Conservation (phyloP, 2,797 vertebrate genomes). For the Erethizon dorsatum region DNA sequence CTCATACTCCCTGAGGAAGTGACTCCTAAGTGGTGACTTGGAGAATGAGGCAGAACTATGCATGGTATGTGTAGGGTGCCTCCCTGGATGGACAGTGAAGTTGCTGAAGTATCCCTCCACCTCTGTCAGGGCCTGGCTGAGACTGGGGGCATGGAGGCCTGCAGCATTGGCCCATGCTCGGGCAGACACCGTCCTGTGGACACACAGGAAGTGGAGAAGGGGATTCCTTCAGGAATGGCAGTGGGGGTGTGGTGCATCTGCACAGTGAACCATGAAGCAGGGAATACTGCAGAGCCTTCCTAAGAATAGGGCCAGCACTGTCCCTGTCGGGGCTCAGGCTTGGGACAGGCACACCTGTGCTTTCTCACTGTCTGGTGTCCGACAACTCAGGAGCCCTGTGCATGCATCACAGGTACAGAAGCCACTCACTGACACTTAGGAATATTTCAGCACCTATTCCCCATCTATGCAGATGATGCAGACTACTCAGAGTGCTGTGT, state of each 20-base stretch:
- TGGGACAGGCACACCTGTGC: background rate
- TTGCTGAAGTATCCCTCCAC: background rate
- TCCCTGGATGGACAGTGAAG: accelerated
- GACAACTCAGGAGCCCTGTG: background rate
- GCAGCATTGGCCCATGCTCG: accelerated
- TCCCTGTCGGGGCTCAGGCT: background rate
- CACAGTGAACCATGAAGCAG: accelerated
- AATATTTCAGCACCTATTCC: conserved; percentile 6
- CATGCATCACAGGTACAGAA: background rate
- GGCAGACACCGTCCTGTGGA: background rate
- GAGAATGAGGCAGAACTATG: background rate
- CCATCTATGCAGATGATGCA: background rate
- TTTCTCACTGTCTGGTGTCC: background rate
- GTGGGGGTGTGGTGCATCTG: too few species aligned
- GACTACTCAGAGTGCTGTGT: background rate
- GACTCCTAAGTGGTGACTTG: background rate
- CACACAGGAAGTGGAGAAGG: accelerated
- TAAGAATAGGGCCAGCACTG: background rate
- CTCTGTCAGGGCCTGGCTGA: background rate
- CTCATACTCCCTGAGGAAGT: background rate
- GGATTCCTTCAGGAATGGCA: background rate
- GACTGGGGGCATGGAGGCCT: background rate
- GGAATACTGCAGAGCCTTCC: accelerated
- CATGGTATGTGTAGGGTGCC: too few species aligned
- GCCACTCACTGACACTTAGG: accelerated